Base-by-base conservation (phyloP, 2,888 invertebrate species). In the Polietes domitor region DNA sequence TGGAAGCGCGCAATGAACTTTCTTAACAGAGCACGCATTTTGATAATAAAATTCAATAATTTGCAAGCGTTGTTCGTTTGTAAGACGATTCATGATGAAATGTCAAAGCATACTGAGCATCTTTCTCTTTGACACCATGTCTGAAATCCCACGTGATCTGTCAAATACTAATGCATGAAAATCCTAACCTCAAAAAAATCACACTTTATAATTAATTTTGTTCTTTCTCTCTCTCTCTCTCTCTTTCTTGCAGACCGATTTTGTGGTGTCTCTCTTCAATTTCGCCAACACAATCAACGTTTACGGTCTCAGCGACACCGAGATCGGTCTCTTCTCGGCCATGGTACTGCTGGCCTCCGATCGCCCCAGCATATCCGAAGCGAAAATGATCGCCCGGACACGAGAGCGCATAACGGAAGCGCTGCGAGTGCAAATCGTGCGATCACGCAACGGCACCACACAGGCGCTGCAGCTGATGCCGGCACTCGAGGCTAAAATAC, bases 271-370 rank as follows among this genome's bases (percentile, higher is more conserved):
- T n/a, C 92, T 98, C 91, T 94, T 98, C 92, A 95, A 96, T 89
- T 97, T 98, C 92, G 94, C 97, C 82, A 95, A 94, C 91, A 94
- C 95, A 72, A 93, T 98, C 89, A 95, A 95, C 87, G 94, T 94
- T 82, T 93, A 98, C 89, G 94, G 95, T 83, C 93, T 98, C 90
- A 96, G 96, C 88, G 98, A 99, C 90, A 96, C 97, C 41, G 99
- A 99, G 93, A 93, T 98, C 88, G 98, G 97, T 0, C 93, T 98
- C 80, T 97, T 96, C 92, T 96, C 97, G 9, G 98, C 96, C 32
- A 95, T 97, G 73, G 96, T 98, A 77, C 93, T 99, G 86, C 93
- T 98, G 83, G 95, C 96, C 86, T 94, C 96, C 84, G 96, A 97
- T 88, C 95, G 98, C 78, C 93, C 94, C 0, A 97, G 96, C 1